These are phyloP conservation scores for Ricordea florida DNA, from an alignment of 92 coral and sea anemone species.

Conservation along the genomic window DNA sequence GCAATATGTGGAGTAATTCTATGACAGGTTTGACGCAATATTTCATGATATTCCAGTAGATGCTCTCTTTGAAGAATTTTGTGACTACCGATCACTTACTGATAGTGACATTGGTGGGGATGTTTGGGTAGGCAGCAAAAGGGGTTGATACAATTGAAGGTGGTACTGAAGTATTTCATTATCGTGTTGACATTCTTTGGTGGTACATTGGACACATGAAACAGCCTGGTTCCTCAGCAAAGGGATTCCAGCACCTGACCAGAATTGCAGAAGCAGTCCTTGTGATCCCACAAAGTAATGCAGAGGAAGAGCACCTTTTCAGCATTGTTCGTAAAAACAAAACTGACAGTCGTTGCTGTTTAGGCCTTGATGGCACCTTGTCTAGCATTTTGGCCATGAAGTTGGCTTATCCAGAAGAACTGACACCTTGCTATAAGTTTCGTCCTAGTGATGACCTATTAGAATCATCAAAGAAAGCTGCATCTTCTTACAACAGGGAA, in stretches of 20 bases:
- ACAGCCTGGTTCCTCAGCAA: conserved; percentile 25
- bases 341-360: conserved; percentile 54
- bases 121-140: conserved; percentile 46
- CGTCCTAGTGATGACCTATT: conserved; percentile 39
- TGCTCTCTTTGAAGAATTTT: conserved; percentile 55
- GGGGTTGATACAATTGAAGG: conserved; percentile 44
- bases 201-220: conserved; percentile 55
- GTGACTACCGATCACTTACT: conserved; percentile 41
- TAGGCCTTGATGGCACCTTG: conserved; percentile 53
- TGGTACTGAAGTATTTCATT: conserved; percentile 30
- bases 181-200: conserved; percentile 57
- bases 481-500: conserved; percentile 30
- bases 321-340: conserved; percentile 61
- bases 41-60: conserved; percentile 16
- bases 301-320: conserved; percentile 61
- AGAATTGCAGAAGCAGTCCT: conserved; percentile 52
- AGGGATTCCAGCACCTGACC: conserved; percentile 43
- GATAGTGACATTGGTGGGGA: conserved; percentile 47
- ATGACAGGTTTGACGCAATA: conserved; percentile 26
- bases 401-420: conserved; percentile 48
- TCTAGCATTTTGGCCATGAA: conserved; percentile 61
- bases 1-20: conserved; percentile 47
- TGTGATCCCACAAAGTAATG: conserved; percentile 64
- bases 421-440: conserved; percentile 41
- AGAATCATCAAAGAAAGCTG: conserved; percentile 25